Evolutionary conservation across 1,140 invertebrate genomes (phyloP).

Genomic region (Zaprionus africanus): DNA sequence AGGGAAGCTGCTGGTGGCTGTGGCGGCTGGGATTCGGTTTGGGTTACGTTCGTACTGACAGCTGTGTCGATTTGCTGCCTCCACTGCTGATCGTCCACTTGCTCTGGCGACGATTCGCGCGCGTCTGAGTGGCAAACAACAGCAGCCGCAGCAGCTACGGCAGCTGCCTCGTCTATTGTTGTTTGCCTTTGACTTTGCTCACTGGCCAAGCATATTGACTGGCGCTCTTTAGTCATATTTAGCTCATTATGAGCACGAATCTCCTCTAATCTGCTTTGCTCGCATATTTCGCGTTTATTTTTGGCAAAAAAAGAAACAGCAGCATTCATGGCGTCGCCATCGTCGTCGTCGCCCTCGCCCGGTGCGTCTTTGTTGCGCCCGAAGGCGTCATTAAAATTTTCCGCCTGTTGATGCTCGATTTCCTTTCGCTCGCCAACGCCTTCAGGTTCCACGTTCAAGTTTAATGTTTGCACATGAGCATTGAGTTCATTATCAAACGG

Average conservation of each 20-base stretch:
- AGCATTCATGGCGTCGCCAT: constrained; percentile 73
- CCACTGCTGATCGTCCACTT: constrained; percentile 57
- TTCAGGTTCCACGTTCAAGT: constrained; percentile 67
- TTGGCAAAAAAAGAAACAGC: constrained; percentile 53
- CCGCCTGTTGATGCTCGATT: constrained; percentile 81
- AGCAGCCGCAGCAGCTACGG: constrained; percentile 56
- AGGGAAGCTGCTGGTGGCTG: constrained; percentile 11
- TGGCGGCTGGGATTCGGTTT: constrained; percentile 18
- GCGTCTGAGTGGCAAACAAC: constrained; percentile 65
- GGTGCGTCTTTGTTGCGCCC: constrained; percentile 6
- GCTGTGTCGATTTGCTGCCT: constrained; percentile 24
- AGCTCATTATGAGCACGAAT: constrained; percentile 69
- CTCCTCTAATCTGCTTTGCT: constrained; percentile 82
- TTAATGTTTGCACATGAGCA: constrained; percentile 63
- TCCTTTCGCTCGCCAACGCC: constrained; percentile 73
- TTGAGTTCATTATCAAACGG: constrained; percentile 74
- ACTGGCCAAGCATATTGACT: constrained; percentile 75
- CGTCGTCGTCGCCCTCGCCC: constrained; percentile 3
- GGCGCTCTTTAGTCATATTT: constrained; percentile 77
- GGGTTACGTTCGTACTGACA: constrained; percentile 42
- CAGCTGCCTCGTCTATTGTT: constrained; percentile 58
- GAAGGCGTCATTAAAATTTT: constrained; percentile 82
- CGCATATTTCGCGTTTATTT: constrained; percentile 77
- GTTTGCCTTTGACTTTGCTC: constrained; percentile 51
- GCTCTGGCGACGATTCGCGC: constrained; percentile 78